A percentile compares a stretch with the other conserved stretches of the same genome.
Evolutionary conservation across 1,140 invertebrate species (phyloP).

Genomic region (Drepana arcuata): DNA sequence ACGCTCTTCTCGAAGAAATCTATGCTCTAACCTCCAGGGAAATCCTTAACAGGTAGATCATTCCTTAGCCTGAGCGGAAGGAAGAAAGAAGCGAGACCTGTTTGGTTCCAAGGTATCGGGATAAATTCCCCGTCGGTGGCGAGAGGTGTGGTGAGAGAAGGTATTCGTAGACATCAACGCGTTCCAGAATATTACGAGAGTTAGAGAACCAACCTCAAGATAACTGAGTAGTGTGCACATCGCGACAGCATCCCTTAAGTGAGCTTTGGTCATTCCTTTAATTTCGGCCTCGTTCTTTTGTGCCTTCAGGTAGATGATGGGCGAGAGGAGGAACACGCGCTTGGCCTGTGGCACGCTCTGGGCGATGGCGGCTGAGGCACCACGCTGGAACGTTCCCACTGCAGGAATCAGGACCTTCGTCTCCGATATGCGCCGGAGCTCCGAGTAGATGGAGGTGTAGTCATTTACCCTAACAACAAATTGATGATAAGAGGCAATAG

Average conservation of each 20-base stretch:
- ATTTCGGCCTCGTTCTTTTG: constrained; percentile 90
- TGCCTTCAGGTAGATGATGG: constrained; percentile 86
- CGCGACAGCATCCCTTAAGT: constrained; percentile 89
- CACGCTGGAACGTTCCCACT: constrained; percentile 78
- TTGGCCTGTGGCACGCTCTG: constrained; percentile 75
- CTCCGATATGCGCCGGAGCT: constrained; percentile 78
- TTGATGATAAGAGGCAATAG: too few species aligned
- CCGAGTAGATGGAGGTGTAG: constrained; percentile 80
- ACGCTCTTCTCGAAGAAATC: too few species aligned
- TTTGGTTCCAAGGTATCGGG: too few species aligned
- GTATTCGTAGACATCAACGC: too few species aligned
- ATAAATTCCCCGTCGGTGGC: too few species aligned
- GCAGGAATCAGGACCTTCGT: constrained; percentile 80
- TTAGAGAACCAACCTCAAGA: constrained; percentile 74
- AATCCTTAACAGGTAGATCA: too few species aligned
- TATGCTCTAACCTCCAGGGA: too few species aligned
- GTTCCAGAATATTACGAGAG: too few species aligned
- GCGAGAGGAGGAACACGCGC: constrained; percentile 76
- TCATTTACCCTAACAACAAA: constrained; percentile 74
- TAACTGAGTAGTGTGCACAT: constrained; percentile 93
- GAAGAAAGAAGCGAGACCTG: too few species aligned
- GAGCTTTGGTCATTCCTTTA: constrained; percentile 89
- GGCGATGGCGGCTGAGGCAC: constrained; percentile 84
- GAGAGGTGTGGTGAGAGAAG: too few species aligned
- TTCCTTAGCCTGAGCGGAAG: too few species aligned